Evolutionary conservation across 2,888 invertebrate genomes (phyloP).

Genomic region (Drosophila mettleri): DNA sequence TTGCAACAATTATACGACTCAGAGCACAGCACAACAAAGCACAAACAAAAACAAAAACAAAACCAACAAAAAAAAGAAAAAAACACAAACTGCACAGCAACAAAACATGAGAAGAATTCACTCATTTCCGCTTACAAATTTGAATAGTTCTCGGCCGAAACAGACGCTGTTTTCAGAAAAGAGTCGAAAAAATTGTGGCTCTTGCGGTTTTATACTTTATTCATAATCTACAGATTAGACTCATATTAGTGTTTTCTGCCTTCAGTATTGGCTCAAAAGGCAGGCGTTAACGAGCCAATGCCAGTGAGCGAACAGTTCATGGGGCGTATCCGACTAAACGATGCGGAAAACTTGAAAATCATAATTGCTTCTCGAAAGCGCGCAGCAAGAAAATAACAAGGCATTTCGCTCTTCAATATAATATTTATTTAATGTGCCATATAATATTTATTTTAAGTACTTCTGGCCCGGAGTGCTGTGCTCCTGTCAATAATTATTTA

Average conservation of each 20-base stretch:
- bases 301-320: conserved; percentile 49
- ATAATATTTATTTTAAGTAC: conserved; percentile 23
- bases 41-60: conserved; percentile 16
- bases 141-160: conserved; percentile 36
- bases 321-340: conserved; percentile 51
- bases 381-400: conserved; percentile 6
- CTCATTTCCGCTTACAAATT: conserved; percentile 74
- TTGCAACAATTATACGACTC: conserved; percentile 79
- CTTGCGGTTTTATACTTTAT: conserved; percentile 57
- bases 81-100: conserved; percentile 46
- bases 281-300: conserved; percentile 57
- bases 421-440: conserved; percentile 22
- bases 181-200: conserved; percentile 13
- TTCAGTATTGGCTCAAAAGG: conserved; percentile 22
- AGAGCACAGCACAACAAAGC: conserved; percentile 59
- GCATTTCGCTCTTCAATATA: conserved; percentile 19
- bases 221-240: conserved; percentile 72
- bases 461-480: background rate
- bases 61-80: background rate
- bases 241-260: conserved; percentile 33
- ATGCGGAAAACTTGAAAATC: conserved; percentile 58
- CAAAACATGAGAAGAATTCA: conserved; percentile 69
- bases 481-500: no score
- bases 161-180: conserved; percentile 34
- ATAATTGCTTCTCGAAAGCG: conserved; percentile 45